These are phyloP conservation scores for Sinhomidia bicolor DNA, from an alignment of 2,888 invertebrate genomes.

Conservation along the genomic window DNA sequence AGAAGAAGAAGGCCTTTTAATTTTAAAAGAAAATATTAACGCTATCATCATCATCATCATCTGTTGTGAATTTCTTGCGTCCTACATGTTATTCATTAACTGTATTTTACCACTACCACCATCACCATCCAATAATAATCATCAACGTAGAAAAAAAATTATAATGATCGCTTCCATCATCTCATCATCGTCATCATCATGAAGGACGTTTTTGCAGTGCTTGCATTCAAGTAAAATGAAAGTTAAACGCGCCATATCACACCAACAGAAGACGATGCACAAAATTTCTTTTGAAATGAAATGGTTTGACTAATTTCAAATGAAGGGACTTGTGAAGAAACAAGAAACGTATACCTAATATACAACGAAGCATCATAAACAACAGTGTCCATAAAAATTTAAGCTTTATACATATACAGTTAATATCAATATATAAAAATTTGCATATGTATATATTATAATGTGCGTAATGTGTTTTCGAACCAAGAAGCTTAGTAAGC, in stretches of 20 bases:
- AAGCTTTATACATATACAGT: neutral
- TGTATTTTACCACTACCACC: neutral
- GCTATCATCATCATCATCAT: neutral
- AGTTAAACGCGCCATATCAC: conserved; percentile 1
- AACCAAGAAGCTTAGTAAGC: neutral
- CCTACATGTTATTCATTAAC: conserved; percentile 32
- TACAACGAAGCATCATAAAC: conserved; percentile 17
- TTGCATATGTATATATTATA: too few species aligned
- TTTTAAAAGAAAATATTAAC: neutral
- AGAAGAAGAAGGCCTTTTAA: neutral
- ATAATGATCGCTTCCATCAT: neutral
- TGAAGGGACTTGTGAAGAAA: neutral
- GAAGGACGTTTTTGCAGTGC: conserved; percentile 22
- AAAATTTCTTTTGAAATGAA: neutral
- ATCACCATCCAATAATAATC: neutral
- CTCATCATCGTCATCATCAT: neutral
- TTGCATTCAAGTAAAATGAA: conserved; percentile 28
- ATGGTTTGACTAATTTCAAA: neutral
- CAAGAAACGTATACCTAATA: neutral
- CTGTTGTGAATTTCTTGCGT: neutral
- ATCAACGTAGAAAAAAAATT: neutral
- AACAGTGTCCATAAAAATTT: neutral
- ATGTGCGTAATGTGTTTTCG: neutral
- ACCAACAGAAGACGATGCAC: neutral
- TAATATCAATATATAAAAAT: neutral